Percentiles rank a stretch among this genome's conserved stretches.
Evolutionary conservation across 2,797 vertebrate genomes (phyloP).

Genomic region (Catostomus latipinnis): DNA sequence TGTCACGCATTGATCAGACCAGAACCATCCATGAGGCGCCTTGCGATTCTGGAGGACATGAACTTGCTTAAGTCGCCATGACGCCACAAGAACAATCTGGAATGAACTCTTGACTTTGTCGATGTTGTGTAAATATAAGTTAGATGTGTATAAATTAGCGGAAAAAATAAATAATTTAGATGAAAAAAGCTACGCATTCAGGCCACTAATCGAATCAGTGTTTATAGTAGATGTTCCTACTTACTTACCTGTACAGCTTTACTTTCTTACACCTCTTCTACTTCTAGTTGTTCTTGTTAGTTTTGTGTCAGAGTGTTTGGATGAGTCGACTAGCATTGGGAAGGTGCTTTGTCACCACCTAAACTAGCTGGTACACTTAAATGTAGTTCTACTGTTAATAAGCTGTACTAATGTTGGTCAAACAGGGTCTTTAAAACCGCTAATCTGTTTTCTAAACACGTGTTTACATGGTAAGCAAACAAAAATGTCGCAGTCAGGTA

Average conservation of each 20-base stretch:
- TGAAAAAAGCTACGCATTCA: constrained; percentile 69
- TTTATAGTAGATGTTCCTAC: constrained; percentile 79
- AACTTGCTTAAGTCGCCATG: constrained; percentile 39
- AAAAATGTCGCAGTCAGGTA: constrained; percentile 32
- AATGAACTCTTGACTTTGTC: constrained; percentile 52
- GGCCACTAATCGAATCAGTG: constrained; percentile 67
- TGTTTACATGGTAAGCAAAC: constrained; percentile 56
- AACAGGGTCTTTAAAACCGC: constrained; percentile 63
- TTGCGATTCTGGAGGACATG: constrained; percentile 9
- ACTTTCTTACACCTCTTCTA: constrained; percentile 64
- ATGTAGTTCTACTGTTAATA: constrained; percentile 63
- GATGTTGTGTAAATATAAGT: constrained; percentile 62
- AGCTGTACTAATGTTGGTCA: constrained; percentile 63
- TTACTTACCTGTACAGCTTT: constrained; percentile 80
- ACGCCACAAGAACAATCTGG: constrained; percentile 59
- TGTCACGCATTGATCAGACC: constrained; percentile 67
- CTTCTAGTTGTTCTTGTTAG: constrained; percentile 45
- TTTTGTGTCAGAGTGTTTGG: constrained; percentile 68
- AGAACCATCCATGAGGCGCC: constrained; percentile 25
- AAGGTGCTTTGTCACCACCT: constrained; percentile 44
- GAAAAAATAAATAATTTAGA: constrained; percentile 40
- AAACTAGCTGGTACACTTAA: constrained; percentile 65
- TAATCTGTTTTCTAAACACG: constrained; percentile 52
- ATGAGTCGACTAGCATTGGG: constrained; percentile 55
- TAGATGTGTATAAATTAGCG: constrained; percentile 62